phyloP scores from a whole-genome alignment of 2,888 invertebrate species.

The Drosophila eohydei region DNA sequence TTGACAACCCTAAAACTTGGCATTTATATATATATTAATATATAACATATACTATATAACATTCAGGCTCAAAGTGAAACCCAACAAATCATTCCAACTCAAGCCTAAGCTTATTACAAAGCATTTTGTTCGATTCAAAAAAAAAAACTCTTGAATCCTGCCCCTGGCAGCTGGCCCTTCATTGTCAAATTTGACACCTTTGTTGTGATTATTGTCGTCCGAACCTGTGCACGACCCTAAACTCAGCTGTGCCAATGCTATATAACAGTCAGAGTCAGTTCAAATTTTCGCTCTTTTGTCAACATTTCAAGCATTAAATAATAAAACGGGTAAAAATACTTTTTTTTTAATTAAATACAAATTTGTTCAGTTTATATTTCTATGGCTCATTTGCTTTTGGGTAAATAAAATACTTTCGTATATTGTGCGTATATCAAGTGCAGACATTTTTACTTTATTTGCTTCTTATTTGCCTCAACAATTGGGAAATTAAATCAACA shows the following conservation, averaged over 20 bases:
- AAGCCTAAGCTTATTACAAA: constrained; percentile 70
- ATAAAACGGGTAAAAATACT: not conserved
- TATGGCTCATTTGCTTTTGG: constrained; percentile 13
- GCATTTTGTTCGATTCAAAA: constrained; percentile 20
- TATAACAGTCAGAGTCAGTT: constrained; percentile 9
- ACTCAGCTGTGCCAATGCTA: not conserved
- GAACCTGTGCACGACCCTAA: constrained; percentile 13
- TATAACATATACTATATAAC: constrained; percentile 12
- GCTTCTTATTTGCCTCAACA: not conserved
- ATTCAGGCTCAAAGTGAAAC: constrained; percentile 26
- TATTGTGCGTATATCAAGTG: constrained; percentile 38
- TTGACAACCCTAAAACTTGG: constrained; percentile 22
- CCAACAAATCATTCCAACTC: constrained; percentile 51
- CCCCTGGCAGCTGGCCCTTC: not conserved
- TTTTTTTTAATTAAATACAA: constrained; percentile 47
- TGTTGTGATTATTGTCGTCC: constrained; percentile 33
- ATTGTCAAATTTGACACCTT: constrained; percentile 42
- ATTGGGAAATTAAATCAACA: constrained; percentile 15
- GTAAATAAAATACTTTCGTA: constrained; percentile 2
- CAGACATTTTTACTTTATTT: constrained; percentile 23
- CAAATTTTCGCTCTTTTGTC: constrained; percentile 31
- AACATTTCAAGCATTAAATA: constrained; percentile 14
- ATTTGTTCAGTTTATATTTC: constrained; percentile 18
- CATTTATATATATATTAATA: constrained; percentile 6
- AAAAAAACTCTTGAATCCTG: not conserved